Evolutionary conservation across 2,797 vertebrate genomes (phyloP).

Genomic region (Helicolenus hilgendorfi): DNA sequence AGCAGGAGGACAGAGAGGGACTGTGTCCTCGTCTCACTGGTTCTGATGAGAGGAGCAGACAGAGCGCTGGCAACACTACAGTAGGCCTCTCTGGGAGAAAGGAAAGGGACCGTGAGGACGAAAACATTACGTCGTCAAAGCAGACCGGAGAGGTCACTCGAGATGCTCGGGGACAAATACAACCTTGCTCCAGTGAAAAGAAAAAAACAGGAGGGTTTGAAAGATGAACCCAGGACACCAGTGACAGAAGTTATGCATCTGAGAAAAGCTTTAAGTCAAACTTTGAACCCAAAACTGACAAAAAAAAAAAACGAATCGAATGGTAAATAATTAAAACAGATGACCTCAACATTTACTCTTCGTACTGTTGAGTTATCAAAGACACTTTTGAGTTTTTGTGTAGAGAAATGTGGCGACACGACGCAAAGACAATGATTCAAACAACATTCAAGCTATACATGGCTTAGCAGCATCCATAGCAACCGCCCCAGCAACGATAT

Average conservation of each 20-base stretch:
- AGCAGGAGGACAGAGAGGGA: constrained; percentile 71
- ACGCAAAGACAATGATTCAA: no score
- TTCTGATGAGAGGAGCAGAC: constrained; percentile 87
- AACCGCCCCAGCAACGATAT: no score
- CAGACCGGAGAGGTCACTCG: constrained; percentile 67
- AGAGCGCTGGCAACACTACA: constrained; percentile 71
- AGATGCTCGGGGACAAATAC: constrained; percentile 47
- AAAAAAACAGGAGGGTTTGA: not conserved
- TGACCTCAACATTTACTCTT: no score
- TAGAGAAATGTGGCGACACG: no score
- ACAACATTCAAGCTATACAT: no score
- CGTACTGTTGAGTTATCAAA: no score
- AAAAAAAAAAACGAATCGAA: no score
- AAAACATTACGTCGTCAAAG: constrained; percentile 74
- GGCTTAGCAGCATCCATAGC: no score
- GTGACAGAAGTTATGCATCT: not conserved
- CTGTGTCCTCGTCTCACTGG: constrained; percentile 67
- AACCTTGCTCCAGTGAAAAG: constrained; percentile 11
- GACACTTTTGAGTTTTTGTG: no score
- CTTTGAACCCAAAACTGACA: not conserved
- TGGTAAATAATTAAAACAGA: no score
- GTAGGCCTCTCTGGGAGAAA: constrained; percentile 62
- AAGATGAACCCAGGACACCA: constrained; percentile 1
- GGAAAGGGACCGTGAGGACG: constrained; percentile 57
- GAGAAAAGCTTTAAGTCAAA: not conserved